Evolutionary conservation across 2,797 vertebrate species (phyloP).

Genomic region (Oreochromis grahami): DNA sequence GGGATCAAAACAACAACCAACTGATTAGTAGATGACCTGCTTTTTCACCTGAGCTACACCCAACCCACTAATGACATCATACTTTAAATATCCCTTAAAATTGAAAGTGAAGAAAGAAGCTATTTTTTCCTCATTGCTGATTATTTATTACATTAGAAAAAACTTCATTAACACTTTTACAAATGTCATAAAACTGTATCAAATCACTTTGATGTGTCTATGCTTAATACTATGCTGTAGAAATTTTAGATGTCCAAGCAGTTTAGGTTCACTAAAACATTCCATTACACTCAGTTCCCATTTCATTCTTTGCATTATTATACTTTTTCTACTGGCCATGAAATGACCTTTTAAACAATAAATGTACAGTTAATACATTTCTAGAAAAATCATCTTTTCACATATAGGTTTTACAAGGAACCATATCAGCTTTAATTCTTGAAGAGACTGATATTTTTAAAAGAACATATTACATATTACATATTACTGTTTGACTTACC

Average conservation of each 20-base stretch:
- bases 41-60: background rate
- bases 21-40: too few relatives aligned
- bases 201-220: background rate
- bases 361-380: background rate
- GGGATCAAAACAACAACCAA: too few relatives aligned
- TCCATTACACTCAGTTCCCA: background rate
- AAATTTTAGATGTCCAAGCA: background rate
- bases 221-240: background rate
- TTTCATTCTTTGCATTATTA: background rate
- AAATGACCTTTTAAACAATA: background rate
- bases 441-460: background rate
- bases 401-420: background rate
- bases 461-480: background rate
- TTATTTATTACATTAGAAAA: constrained; percentile 31
- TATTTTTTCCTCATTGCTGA: background rate
- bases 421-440: background rate
- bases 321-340: background rate
- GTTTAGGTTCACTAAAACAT: background rate
- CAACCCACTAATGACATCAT: background rate
- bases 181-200: background rate
- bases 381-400: background rate
- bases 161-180: background rate
- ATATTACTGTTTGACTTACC: background rate
- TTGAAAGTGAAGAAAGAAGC: background rate
- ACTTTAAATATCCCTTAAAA: background rate